Evolutionary conservation across 2,113 vertebrate genomes (phyloP).

Genomic region (Dolichallabes microphthalmus): DNA sequence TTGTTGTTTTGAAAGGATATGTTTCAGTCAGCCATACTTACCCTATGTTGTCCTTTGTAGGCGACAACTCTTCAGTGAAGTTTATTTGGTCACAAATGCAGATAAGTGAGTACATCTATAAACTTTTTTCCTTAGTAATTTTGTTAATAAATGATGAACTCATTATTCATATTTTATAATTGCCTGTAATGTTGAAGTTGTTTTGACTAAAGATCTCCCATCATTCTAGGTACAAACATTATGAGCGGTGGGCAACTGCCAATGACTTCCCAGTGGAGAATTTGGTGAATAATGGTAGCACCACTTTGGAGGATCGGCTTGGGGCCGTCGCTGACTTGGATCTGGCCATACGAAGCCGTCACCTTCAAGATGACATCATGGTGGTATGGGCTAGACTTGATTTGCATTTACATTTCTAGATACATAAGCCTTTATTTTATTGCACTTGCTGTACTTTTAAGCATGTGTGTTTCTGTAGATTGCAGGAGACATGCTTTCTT

Average conservation of each 20-base stretch:
- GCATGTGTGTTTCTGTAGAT: constrained; percentile 61
- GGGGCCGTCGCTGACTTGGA: constrained; percentile 78
- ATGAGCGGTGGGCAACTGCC: constrained; percentile 81
- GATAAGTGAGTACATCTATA: constrained; percentile 73
- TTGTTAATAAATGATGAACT: not conserved
- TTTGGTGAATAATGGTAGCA: constrained; percentile 79
- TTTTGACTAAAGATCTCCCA: not conserved
- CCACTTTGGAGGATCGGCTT: constrained; percentile 69
- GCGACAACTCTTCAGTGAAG: constrained; percentile 78
- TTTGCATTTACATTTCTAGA: not conserved
- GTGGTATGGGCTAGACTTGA: constrained; percentile 66
- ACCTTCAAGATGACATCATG: constrained; percentile 74
- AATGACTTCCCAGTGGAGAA: constrained; percentile 79
- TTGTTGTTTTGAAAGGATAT: not conserved
- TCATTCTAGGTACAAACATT: constrained; percentile 75
- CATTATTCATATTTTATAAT: not conserved
- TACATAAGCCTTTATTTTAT: not conserved
- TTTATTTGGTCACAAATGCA: constrained; percentile 81
- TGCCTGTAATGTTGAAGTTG: not conserved
- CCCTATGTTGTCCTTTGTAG: constrained; percentile 53
- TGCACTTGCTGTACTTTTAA: not conserved
- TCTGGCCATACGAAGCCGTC: constrained; percentile 72
- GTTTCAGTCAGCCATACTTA: not conserved
- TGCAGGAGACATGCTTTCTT: constrained; percentile 82
- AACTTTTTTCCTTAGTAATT: not conserved